Conservation (phyloP, 1,140 invertebrate species). For the Vollenhovia emeryi region DNA sequence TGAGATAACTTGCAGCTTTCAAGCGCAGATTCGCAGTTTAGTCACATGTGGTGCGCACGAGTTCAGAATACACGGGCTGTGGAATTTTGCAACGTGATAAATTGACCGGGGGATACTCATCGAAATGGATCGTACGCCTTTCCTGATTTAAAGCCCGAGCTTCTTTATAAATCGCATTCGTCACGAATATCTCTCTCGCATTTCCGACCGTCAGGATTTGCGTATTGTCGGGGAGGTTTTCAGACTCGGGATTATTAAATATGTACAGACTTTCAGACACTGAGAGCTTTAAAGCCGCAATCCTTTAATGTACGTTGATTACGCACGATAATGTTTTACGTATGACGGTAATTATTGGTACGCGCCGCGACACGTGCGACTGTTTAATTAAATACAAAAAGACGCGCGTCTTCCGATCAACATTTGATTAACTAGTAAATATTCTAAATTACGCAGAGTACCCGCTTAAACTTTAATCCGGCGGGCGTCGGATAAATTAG, state of each 20-base stretch:
- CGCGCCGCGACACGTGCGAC: neutral
- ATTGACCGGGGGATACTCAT: conserved; percentile 28
- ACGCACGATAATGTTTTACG: too few species aligned
- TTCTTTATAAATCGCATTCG: conserved; percentile 16
- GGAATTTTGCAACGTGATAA: conserved; percentile 28
- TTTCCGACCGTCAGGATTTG: neutral
- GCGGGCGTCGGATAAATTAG: neutral
- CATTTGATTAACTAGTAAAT: neutral
- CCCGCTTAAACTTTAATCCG: neutral
- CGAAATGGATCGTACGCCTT: neutral
- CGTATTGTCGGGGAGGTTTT: neutral
- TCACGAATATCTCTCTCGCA: neutral
- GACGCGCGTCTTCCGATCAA: neutral
- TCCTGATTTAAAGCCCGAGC: neutral
- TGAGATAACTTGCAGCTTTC: conserved; percentile 58
- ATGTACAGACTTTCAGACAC: neutral
- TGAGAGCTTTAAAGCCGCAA: neutral
- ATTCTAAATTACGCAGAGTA: neutral
- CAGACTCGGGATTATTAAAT: neutral
- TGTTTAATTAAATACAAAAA: neutral
- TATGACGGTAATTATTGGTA: neutral
- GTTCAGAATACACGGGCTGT: neutral
- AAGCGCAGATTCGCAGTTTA: conserved; percentile 52
- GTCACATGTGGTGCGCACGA: neutral
- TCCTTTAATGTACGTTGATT: neutral